A percentile compares a stretch with the other conserved stretches of the same genome.
Evolutionary conservation across 2,797 vertebrate genomes (phyloP).

Genomic region (Hippocampus kuda): DNA sequence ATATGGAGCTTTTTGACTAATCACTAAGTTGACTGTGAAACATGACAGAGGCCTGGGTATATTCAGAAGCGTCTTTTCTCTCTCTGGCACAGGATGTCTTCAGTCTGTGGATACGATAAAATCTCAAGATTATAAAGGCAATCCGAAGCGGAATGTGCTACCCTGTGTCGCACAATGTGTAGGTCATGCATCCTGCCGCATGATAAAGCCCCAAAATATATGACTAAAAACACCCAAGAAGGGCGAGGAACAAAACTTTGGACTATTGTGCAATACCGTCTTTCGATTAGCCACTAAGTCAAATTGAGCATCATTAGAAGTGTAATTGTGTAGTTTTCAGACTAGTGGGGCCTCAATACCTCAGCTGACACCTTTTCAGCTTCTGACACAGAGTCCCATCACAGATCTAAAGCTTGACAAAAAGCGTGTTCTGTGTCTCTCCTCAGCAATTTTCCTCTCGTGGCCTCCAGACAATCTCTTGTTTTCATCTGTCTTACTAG

Average conservation of each 20-base stretch:
- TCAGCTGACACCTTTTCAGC: neutral
- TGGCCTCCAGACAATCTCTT: constrained; percentile 56
- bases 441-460: constrained; percentile 52
- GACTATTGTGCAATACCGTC: constrained; percentile 11
- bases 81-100: too few species aligned
- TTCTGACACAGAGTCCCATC: constrained; percentile 1
- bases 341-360: neutral
- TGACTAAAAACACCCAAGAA: neutral
- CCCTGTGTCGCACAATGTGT: too few species aligned
- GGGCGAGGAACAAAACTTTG: constrained; percentile 20
- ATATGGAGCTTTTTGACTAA: too few species aligned
- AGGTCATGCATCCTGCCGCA: too few species aligned
- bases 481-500: constrained; percentile 56
- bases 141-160: too few species aligned
- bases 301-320: neutral
- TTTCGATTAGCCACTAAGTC: neutral
- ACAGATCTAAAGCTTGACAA: constrained; percentile 4
- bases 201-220: too few species aligned
- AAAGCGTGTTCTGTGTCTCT: constrained; percentile 33
- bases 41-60: too few species aligned
- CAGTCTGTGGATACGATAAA: too few species aligned
- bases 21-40: too few species aligned
- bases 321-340: neutral
- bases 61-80: too few species aligned
- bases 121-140: too few species aligned